These are phyloP conservation scores for Aphidius ervi DNA, from an alignment of 1,140 invertebrate genomes.

Conservation along the genomic window DNA sequence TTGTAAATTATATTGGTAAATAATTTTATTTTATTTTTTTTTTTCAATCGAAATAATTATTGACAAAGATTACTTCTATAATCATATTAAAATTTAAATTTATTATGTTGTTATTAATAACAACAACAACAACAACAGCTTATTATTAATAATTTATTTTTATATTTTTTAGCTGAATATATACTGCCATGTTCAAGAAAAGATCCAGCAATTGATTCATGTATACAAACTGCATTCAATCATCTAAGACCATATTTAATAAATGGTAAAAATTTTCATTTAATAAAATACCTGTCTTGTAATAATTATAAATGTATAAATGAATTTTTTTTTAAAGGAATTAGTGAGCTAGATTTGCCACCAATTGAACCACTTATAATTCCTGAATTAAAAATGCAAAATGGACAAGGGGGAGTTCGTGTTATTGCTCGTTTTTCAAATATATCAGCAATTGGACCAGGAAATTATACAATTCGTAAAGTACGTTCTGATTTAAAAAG, in stretches of 20 bases:
- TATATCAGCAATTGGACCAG: constrained; percentile 66
- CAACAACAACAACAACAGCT: no score
- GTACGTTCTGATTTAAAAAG: constrained; percentile 60
- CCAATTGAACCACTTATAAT: constrained; percentile 69
- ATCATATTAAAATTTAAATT: no score
- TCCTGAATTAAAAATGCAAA: constrained; percentile 68
- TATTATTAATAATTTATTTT: constrained; percentile 3
- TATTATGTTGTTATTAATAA: no score
- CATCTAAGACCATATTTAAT: constrained; percentile 67
- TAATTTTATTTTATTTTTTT: no score
- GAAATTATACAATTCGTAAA: constrained; percentile 64
- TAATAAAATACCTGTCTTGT: not conserved
- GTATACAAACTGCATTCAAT: constrained; percentile 66
- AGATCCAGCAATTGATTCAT: constrained; percentile 64
- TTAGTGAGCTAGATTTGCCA: constrained; percentile 65
- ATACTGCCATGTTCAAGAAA: constrained; percentile 64
- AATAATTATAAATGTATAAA: not conserved
- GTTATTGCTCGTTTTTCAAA: constrained; percentile 68
- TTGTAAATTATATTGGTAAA: no score
- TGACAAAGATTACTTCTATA: no score
- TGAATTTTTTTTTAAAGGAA: constrained; percentile 48
- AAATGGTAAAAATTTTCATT: constrained; percentile 40
- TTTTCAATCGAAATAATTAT: no score
- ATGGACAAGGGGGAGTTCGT: constrained; percentile 67
- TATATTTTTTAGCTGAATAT: constrained; percentile 65